Percentiles rank a stretch among this genome's conserved stretches.
These are phyloP conservation scores for Chelon auratus DNA, from an alignment of 2,797 vertebrate species.

Conservation along the genomic window DNA sequence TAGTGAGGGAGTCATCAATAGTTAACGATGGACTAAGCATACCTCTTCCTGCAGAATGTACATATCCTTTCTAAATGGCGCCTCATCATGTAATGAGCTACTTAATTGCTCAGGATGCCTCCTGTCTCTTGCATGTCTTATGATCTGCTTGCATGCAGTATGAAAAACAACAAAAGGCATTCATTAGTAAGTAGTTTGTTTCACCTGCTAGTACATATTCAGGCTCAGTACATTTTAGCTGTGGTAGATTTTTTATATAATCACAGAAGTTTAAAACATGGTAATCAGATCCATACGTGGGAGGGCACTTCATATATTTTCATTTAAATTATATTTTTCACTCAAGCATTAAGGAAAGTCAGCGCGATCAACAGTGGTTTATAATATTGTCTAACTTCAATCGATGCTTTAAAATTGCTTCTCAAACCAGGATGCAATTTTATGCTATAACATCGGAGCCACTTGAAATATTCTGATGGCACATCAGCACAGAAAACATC, in stretches of 20 bases:
- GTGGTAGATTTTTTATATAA: neutral
- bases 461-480: constrained; percentile 21
- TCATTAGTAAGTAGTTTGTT: constrained; percentile 54
- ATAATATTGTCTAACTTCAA: constrained; percentile 3
- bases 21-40: constrained; percentile 75
- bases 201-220: constrained; percentile 34
- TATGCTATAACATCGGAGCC: neutral
- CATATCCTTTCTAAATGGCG: constrained; percentile 63
- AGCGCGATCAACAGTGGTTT: neutral
- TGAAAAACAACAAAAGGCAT: constrained; percentile 64
- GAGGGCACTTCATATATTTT: neutral
- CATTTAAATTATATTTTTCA: neutral
- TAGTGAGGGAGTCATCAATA: constrained; percentile 78
- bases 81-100: constrained; percentile 65
- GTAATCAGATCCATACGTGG: neutral
- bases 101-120: constrained; percentile 60
- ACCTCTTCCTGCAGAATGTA: constrained; percentile 64
- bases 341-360: neutral
- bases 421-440: constrained; percentile 4
- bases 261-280: neutral
- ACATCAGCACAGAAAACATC: constrained; percentile 30
- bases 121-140: constrained; percentile 70
- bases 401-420: neutral
- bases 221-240: neutral
- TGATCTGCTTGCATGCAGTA: constrained; percentile 42